Base-by-base conservation (phyloP, 2,888 invertebrate genomes). In the Leucoptera coffeella region DNA sequence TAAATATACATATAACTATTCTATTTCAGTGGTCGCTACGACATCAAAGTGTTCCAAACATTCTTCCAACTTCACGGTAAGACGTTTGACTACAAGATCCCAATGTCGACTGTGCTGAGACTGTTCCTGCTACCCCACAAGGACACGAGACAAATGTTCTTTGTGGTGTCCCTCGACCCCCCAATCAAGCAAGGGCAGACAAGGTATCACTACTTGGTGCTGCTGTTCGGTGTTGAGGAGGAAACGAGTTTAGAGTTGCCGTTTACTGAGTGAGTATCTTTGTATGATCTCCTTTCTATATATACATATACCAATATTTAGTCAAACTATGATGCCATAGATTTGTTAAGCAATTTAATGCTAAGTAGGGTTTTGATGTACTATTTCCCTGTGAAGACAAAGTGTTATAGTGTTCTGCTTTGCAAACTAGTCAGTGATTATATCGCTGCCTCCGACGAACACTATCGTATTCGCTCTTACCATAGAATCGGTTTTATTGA, bases 141-240 rank as follows among this genome's bases (percentile, higher is more conserved):
- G 50, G 97, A 99, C 54, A 87, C 85, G n/a, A 73, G 97, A 2
- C 97, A 97, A 58, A 95, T 94, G 82, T 99, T 92, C 64, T 97
- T 97, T 53, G 96, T 99, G 22, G 88, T 96, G 28, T 93, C 94
- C 27, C 72, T 99, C 40, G 97, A 99, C 73, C 99, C 99, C 2
- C 99, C 99, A 0, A 97, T 99, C 40, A 97, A 99, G 48, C 99
- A 99, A 54, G 99, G 99, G 25, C 97, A 99, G 69, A 99, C 99
- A 0, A 76, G 99, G 34, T 99, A 99, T 51, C 96, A 95, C 45
- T 99, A 91, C 51, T 67, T 99, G 32, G 96, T 97, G 8, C 72
- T 97, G 29, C 67, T 96, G 23, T 99, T 99, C 54, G 86, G 85
- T 23, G 89, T 90, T 44, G 97, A 99, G 42, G 96, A 97, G 45